Base-by-base conservation (phyloP, 2,797 vertebrate species). In the Epinephelus awoara region DNA sequence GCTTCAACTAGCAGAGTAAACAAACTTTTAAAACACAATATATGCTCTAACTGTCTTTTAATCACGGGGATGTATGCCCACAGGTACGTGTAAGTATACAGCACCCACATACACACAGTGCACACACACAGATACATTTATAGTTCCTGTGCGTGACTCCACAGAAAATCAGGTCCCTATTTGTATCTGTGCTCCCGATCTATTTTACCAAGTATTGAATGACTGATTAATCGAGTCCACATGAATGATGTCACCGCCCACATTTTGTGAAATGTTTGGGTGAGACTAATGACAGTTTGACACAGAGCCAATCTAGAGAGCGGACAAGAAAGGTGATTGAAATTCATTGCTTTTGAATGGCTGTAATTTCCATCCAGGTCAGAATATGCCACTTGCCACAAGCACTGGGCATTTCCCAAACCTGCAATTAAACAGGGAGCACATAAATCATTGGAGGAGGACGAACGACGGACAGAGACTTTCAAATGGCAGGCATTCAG, bases 281-380 rank as follows among this genome's bases (percentile, higher is more conserved):
- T 55, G 75, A 88, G 44, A 54, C 5, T 68, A 80, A 88, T 49
- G 67, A 89, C 84, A 82, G 71, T 84, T 86, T 92, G 91, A 94
- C 68, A 23, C 75, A 64, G 90, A 91, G 84, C 81, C 87, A 91
- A 92, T 93, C 82, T 87, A 59, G 67, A 78, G 52, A 73, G 71
- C 44, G 47, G 90, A 92, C 91, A 93, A 90, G 88, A 91, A 91
- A 90, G 85, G 88, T 93, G 91, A 95, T 92, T 94, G 88, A 94
- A 93, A 95, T 94, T 90, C 91, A 95, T 93, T 93, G 92, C 90
- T 90, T 92, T 90, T 91, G 87, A 92, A 91, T 86, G 77, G 74
- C 57, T 90, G 85, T 92, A 86, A 94, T 94, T 93, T 94, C 83
- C 72, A 74, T 90, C 76, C 80, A 79, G 84, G 90, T 94, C 86